Base-by-base conservation (phyloP, 2,888 invertebrate genomes). In the Nebria salina region DNA sequence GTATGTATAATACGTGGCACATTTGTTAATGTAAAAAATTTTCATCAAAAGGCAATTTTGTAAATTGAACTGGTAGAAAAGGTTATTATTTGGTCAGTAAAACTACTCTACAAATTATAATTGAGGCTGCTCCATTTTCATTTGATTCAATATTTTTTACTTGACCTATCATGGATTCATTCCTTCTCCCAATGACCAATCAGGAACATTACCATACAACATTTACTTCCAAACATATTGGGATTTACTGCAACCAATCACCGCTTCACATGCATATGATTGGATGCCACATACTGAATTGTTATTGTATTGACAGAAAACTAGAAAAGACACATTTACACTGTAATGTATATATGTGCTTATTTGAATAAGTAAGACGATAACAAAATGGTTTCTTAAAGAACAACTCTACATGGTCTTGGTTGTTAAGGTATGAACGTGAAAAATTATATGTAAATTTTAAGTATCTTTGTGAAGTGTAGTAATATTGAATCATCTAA, bases 41-140 rank as follows among this genome's bases (percentile, higher is more conserved):
- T 54, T 54, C 54, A 54, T 54, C 54, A 54, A 54, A 54, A 54
- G 54, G 54, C 54, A 54, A 54, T 54, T 54, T 54, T 54, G 54
- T 54, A 54, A 54, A 54, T 54, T 54, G 54, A 54, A 54, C 54
- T 54, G 54, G 54, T 54, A 54, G 54, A 54, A 54, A 54, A 54
- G 54, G 8, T 54, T 54, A 54, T 54, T 54, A 54, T 3, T 54
- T 54, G 54, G 54, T 54, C 54, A 54, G 54, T 54, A 54, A 54
- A 54, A 54, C 54, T 54, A 54, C 4, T 54, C 54, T 54, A 54
- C 54, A 54, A 54, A 54, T 54, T 54, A 54, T 54, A 54, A 54
- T 54, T 54, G 54, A 8, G 54, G 13, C 54, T 13, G 13, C 54
- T 13, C 54, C 8, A 54, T 3, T 54, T 54, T 54, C 54, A 54